phyloP scores from a whole-genome alignment of 2,113 vertebrate species.

The Speoplatyrhinus poulsoni region DNA sequence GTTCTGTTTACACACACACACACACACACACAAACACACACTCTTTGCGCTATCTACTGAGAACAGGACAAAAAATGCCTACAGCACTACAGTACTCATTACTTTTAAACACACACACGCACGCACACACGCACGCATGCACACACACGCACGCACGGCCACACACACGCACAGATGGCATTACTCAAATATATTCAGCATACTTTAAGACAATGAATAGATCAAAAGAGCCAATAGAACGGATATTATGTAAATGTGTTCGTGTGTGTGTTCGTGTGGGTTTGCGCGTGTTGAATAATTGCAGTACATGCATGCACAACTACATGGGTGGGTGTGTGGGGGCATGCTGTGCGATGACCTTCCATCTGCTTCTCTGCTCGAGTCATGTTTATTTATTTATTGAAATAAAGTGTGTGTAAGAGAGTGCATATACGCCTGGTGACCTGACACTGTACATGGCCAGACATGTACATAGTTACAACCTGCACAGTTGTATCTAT shows the following conservation, averaged over 20 bases:
- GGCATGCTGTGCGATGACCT: conserved; percentile 32
- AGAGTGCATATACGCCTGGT: conserved; percentile 53
- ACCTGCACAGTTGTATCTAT: neutral
- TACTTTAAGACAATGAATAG: neutral
- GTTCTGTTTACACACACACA: neutral
- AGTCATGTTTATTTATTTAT: conserved; percentile 74
- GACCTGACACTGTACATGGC: conserved; percentile 2
- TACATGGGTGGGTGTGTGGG: neutral
- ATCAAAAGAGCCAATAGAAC: neutral
- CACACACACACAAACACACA: neutral
- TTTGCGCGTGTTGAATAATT: neutral
- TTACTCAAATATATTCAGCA: neutral
- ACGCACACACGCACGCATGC: neutral
- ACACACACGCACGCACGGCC: neutral
- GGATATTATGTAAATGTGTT: neutral
- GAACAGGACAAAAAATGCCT: neutral
- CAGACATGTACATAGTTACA: neutral
- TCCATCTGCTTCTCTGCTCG: conserved; percentile 46
- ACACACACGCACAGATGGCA: neutral
- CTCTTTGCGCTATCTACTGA: neutral
- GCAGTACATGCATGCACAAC: neutral
- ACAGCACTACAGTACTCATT: neutral
- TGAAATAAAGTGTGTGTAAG: conserved; percentile 64
- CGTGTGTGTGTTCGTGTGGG: neutral
- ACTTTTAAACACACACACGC: neutral